Evolutionary conservation across 1,140 invertebrate species (phyloP), one percentile per base, ranked within the genome.

Genomic region (Pollicipes pollicipes): DNA sequence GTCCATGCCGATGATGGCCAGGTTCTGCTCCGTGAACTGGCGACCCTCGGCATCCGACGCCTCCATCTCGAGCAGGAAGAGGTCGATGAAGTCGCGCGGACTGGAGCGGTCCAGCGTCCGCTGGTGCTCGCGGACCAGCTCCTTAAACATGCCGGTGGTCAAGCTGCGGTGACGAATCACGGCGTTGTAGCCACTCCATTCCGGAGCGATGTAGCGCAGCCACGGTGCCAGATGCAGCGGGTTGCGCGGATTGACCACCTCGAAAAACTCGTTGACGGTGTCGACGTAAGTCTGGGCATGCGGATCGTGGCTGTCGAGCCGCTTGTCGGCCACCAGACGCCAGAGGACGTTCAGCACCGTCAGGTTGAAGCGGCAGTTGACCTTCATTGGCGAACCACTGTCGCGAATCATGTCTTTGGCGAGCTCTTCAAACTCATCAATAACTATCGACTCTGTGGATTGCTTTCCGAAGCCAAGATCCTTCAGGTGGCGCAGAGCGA

Each of bases 391-490:
- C 29, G 30, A 0, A 27, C 28, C 69, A 8, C 64, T 68, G 17
- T 68, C 35, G 16, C 66, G n/a, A 8, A 45, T 21, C 13, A 73
- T 64, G 66, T 72, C 37, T 0, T 72, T 68, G 45, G 70, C 78
- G 0, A 88, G 81, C 69, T 85, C 81, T 2, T 74, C 76, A 0
- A 86, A 85, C 78, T 92, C 90, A 28, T 84, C 83, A 75, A 87
- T 84, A 3, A 90, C 85, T 69, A 88, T 83, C 68, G 83, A 80
- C 4, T 85, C 82, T 89, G 91, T 91, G 17, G 84, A 86, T 71
- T 83, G 84, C 69, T 88, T 85, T 0, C 90, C 89, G 73, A 90
- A 91, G 0, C 90, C 90, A 74, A 92, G 66, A 67, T 73, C 73
- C 26, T 67, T 68, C 30, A 73, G 68, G 63, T 75, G 70, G 13